Evolutionary conservation across 2,888 invertebrate genomes (phyloP).

Genomic region (Argynnis bischoffii): DNA sequence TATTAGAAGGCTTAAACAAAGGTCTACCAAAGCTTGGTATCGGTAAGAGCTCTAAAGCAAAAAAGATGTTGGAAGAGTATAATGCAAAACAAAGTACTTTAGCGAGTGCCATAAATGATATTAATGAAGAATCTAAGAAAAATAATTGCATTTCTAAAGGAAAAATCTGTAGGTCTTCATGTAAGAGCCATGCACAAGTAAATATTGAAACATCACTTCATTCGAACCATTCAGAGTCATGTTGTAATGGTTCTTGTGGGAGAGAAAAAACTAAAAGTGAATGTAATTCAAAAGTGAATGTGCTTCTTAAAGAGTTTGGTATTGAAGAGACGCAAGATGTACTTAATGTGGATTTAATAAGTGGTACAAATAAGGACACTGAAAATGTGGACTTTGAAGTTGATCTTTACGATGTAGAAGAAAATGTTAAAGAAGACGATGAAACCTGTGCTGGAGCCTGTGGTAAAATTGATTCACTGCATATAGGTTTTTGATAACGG

Average conservation of each 20-base stretch:
- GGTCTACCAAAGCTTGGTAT: slow-evolving; percentile 96
- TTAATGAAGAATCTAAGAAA: slow-evolving; percentile 50
- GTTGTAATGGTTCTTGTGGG: slow-evolving; percentile 24
- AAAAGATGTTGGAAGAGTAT: slow-evolving; percentile 84
- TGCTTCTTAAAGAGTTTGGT: slow-evolving; percentile 39
- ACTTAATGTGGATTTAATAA: not conserved
- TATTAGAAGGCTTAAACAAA: slow-evolving; percentile 97
- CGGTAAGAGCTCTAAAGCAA: slow-evolving; percentile 92
- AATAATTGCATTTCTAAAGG: slow-evolving; percentile 43
- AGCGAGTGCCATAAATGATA: slow-evolving; percentile 51
- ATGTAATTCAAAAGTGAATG: slow-evolving; percentile 37
- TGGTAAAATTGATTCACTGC: slow-evolving; percentile 58
- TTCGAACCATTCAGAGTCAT: slow-evolving; percentile 24
- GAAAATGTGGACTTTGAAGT: slow-evolving; percentile 32
- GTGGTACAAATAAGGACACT: slow-evolving; percentile 5
- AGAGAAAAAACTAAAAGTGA: slow-evolving; percentile 19
- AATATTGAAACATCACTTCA: slow-evolving; percentile 29
- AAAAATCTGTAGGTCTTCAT: slow-evolving; percentile 47
- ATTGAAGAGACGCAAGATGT: slow-evolving; percentile 29
- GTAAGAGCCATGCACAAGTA: slow-evolving; percentile 40
- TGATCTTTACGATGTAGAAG: slow-evolving; percentile 40
- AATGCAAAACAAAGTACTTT: slow-evolving; percentile 53
- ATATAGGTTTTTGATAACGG: slow-evolving; percentile 56
- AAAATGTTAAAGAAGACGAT: slow-evolving; percentile 51
- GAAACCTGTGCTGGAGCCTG: slow-evolving; percentile 65